phyloP scores from a whole-genome alignment of 2,113 vertebrate genomes.

The Todiramphus saurophagus region DNA sequence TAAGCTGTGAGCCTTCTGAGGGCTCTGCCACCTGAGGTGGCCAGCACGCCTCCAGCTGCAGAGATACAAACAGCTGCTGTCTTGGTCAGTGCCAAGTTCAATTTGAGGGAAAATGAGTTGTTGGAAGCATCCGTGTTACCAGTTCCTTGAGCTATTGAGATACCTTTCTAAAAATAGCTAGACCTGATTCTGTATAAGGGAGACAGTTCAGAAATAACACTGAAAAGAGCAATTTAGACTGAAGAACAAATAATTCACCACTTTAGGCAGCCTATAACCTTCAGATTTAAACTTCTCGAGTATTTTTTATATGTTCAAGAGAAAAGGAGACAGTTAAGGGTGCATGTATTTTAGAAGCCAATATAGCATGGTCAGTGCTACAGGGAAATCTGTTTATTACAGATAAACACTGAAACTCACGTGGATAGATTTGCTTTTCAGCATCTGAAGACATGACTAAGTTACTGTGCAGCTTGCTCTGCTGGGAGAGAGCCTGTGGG shows the following conservation, averaged over 20 bases:
- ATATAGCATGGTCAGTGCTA: neutral
- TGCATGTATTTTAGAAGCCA: neutral
- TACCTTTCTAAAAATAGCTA: neutral
- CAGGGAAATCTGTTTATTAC: neutral
- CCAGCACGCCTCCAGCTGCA: neutral
- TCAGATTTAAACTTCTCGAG: neutral
- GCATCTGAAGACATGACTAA: neutral
- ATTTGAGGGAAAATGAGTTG: neutral
- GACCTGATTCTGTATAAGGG: neutral
- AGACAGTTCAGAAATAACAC: neutral
- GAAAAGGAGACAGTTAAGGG: neutral
- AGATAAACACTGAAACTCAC: neutral
- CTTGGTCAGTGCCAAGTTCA: neutral
- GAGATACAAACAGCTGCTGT: neutral
- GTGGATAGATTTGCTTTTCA: neutral
- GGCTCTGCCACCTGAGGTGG: neutral
- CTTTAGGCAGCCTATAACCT: neutral
- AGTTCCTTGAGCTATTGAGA: neutral
- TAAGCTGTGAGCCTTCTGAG: neutral
- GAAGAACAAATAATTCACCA: neutral
- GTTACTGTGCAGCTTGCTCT: accelerated
- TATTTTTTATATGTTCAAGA: neutral
- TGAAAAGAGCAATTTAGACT: neutral
- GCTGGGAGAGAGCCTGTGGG: accelerated
- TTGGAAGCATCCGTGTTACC: neutral